phyloP scores from a whole-genome alignment of 2,888 invertebrate species.

The Heliconius sara region DNA sequence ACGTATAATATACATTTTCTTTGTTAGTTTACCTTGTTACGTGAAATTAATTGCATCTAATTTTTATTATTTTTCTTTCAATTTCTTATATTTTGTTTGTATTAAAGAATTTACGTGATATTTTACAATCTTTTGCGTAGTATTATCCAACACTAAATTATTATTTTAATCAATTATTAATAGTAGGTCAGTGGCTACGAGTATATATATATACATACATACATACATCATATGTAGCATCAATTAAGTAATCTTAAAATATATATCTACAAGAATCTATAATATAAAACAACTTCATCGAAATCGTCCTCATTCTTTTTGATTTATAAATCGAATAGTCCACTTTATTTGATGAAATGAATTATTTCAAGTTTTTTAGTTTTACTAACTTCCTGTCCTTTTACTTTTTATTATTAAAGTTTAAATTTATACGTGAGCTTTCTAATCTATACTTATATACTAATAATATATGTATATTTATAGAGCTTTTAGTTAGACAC shows the following conservation, averaged over 20 bases:
- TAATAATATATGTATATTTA: not conserved
- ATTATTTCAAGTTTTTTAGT: slow-evolving; percentile 13
- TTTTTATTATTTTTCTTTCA: no score
- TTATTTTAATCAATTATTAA: not conserved
- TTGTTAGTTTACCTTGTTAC: no score
- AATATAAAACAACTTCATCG: slow-evolving; percentile 28
- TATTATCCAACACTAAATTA: not conserved
- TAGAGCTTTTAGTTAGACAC: not conserved
- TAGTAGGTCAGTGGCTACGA: slow-evolving; percentile 10
- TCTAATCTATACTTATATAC: no score
- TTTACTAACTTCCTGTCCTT: not conserved
- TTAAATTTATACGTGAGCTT: no score
- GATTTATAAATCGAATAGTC: slow-evolving; percentile 28
- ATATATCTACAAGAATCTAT: slow-evolving; percentile 31
- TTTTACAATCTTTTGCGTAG: not conserved
- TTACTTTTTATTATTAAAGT: not conserved
- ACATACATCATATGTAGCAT: not conserved
- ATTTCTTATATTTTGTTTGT: no score
- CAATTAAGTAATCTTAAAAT: slow-evolving; percentile 37
- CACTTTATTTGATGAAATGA: slow-evolving; percentile 16
- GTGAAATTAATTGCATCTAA: no score
- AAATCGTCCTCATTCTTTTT: slow-evolving; percentile 32
- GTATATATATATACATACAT: not conserved
- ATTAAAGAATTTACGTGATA: no score
- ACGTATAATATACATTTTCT: no score